Evolutionary conservation across 2,113 vertebrate species (phyloP).

Genomic region (Nerophis lumbriciformis): DNA sequence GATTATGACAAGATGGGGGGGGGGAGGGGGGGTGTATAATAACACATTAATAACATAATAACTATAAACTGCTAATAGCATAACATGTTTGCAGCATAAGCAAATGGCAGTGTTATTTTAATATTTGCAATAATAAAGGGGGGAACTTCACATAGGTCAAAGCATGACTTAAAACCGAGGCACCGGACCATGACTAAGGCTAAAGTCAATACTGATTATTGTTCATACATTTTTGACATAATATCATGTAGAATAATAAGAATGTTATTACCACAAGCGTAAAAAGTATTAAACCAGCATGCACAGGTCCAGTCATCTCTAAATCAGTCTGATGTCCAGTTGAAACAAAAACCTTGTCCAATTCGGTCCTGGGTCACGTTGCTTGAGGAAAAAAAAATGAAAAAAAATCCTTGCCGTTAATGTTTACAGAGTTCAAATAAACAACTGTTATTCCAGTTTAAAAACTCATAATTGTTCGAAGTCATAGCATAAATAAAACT

Average conservation of each 20-base stretch:
- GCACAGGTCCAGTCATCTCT: conserved; percentile 49
- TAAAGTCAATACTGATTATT: too few relatives aligned
- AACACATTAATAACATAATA: too few relatives aligned
- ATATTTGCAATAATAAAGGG: too few relatives aligned
- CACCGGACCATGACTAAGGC: too few relatives aligned
- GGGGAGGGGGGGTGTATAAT: too few relatives aligned
- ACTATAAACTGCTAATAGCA: too few relatives aligned
- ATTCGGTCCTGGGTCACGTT: conserved; percentile 6
- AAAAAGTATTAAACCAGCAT: conserved; percentile 45
- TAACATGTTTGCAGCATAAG: too few relatives aligned
- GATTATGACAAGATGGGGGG: too few relatives aligned
- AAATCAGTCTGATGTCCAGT: conserved; percentile 12
- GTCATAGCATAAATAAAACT: background rate
- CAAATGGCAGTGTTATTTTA: too few relatives aligned
- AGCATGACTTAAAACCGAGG: too few relatives aligned
- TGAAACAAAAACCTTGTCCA: conserved; percentile 18
- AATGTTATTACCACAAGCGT: conserved; percentile 48
- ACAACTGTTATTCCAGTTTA: background rate
- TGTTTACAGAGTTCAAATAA: background rate
- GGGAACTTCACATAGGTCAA: too few relatives aligned
- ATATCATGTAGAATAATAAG: background rate
- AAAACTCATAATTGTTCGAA: background rate
- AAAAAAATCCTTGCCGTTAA: background rate
- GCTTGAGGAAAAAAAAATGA: background rate
- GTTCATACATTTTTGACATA: too few relatives aligned